phyloP scores from a whole-genome alignment of 35 echinoderm and acorn worm genomes.

The Diadema setosum region DNA sequence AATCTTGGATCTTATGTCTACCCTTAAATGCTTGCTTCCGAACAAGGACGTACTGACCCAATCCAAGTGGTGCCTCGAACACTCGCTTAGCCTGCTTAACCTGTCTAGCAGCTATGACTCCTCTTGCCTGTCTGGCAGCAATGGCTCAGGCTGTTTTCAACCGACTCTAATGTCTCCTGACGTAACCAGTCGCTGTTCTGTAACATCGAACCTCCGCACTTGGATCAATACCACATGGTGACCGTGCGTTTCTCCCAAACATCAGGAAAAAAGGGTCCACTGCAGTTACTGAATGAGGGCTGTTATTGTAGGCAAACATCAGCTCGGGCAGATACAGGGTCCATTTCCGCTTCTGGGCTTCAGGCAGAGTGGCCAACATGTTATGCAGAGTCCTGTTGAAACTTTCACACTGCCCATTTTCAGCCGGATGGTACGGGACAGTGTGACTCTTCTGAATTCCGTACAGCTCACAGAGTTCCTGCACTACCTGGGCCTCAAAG shows the following conservation, averaged over 20 bases:
- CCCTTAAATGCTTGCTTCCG: no score
- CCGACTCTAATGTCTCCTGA: no score
- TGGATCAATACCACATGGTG: not conserved
- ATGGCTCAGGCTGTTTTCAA: no score
- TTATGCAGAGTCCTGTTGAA: slow-evolving; percentile 59
- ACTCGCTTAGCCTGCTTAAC: no score
- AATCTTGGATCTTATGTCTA: no score
- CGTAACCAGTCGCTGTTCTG: no score
- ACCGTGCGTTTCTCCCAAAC: not conserved
- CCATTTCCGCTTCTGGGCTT: slow-evolving; percentile 29
- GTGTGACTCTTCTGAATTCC: slow-evolving; percentile 31
- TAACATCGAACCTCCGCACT: not conserved
- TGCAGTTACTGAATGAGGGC: not conserved
- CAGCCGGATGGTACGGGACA: no score
- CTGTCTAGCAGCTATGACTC: no score
- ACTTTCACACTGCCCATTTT: slow-evolving; percentile 8
- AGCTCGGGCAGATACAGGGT: slow-evolving; percentile 31
- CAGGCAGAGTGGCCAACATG: slow-evolving; percentile 10
- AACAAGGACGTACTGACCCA: no score
- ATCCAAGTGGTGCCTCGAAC: no score
- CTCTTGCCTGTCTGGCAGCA: no score
- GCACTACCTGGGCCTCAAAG: not conserved
- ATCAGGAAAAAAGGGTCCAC: slow-evolving; percentile 20
- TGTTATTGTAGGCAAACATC: slow-evolving; percentile 61
- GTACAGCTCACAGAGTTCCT: slow-evolving; percentile 24